Percentiles rank a stretch among this genome's conserved stretches.
These are phyloP conservation scores for Bagarius yarrelli DNA, from an alignment of 2,113 vertebrate species.

Conservation along the genomic window DNA sequence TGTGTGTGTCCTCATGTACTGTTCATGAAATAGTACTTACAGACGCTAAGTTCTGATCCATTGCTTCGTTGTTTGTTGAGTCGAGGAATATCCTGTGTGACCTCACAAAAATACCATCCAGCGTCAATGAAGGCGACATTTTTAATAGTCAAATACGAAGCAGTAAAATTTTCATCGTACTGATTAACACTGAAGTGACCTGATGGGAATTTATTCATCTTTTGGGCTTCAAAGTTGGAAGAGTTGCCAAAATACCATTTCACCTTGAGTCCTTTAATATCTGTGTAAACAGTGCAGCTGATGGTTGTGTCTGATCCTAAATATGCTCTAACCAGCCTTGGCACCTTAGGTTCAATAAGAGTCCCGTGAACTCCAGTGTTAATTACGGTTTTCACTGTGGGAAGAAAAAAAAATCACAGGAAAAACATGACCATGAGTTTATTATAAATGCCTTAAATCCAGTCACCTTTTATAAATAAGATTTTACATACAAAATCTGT, in stretches of 20 bases:
- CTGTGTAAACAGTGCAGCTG: constrained; percentile 9
- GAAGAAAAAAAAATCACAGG: neutral
- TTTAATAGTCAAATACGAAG: constrained; percentile 10
- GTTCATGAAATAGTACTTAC: constrained; percentile 37
- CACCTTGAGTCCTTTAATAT: neutral
- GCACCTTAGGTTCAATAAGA: neutral
- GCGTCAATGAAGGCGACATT: constrained; percentile 3
- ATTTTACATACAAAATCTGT: too few relatives aligned
- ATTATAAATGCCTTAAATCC: too few relatives aligned
- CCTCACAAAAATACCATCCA: constrained; percentile 47
- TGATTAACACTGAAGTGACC: too few relatives aligned
- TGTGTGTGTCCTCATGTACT: neutral
- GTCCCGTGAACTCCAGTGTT: neutral
- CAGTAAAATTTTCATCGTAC: neutral
- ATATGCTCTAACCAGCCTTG: neutral
- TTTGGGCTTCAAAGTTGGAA: rapidly evolving
- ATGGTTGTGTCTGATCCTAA: neutral
- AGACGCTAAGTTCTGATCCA: neutral
- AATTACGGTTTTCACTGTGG: neutral
- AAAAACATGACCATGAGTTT: neutral
- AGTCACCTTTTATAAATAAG: too few relatives aligned
- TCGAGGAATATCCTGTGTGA: constrained; percentile 24
- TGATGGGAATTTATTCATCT: neutral
- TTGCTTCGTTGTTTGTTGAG: neutral
- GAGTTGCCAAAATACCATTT: neutral